These are phyloP conservation scores for Crocuta crocuta DNA, from an alignment of 2,113 vertebrate genomes.

Conservation along the genomic window DNA sequence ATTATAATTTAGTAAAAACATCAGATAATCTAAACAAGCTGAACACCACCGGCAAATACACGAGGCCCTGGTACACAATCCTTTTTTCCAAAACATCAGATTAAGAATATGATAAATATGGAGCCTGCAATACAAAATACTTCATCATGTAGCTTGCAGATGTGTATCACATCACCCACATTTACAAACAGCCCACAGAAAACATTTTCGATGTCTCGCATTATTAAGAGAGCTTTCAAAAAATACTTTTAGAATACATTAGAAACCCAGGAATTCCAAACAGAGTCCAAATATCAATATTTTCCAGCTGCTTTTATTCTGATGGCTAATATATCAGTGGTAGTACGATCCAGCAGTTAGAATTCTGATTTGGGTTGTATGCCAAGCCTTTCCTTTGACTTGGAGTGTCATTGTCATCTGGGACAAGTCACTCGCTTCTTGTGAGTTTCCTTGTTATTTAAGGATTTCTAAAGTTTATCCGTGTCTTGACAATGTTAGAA, in stretches of 20 bases:
- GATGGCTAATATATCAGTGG: constrained; percentile 29
- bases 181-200: constrained; percentile 54
- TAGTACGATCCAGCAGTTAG: not conserved
- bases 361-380: not conserved
- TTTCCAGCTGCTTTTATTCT: constrained; percentile 67
- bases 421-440: not conserved
- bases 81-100: constrained; percentile 54
- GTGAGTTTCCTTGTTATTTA: not conserved
- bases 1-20: constrained; percentile 80
- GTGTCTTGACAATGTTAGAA: not conserved
- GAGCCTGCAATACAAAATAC: constrained; percentile 52
- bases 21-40: constrained; percentile 82
- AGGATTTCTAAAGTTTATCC: not conserved
- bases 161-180: constrained; percentile 3
- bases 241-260: constrained; percentile 62
- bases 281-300: constrained; percentile 56
- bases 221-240: constrained; percentile 46
- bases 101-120: constrained; percentile 74
- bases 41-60: constrained; percentile 61
- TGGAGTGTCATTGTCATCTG: not conserved
- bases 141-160: constrained; percentile 51
- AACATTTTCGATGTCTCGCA: constrained; percentile 8
- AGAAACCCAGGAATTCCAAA: constrained; percentile 67
- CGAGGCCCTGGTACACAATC: constrained; percentile 42
- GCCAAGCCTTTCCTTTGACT: not conserved